phyloP scores from a whole-genome alignment of 2,888 invertebrate genomes.

The Cepaea hortensis region DNA sequence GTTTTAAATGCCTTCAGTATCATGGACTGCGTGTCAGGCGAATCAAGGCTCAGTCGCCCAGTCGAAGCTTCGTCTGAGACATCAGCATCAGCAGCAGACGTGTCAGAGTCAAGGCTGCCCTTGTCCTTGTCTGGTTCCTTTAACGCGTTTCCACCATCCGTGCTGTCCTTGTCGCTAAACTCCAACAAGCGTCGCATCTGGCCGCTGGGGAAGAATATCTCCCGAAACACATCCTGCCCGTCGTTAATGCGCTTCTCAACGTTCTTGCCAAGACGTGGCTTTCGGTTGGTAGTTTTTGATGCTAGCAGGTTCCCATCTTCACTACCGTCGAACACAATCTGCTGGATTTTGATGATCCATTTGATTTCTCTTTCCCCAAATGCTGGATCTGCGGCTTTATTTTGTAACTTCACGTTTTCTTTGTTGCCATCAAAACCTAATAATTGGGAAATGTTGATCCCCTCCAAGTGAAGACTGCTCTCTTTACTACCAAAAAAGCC shows the following conservation, averaged over 20 bases:
- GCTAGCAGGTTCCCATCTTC: not conserved
- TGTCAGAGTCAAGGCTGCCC: not conserved
- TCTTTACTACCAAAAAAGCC: too few species aligned
- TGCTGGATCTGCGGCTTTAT: not conserved
- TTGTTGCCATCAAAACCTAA: not conserved
- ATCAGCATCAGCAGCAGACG: not conserved
- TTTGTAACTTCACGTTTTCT: not conserved
- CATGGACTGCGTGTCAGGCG: not conserved
- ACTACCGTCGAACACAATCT: not conserved
- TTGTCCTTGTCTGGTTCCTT: not conserved
- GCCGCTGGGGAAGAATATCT: not conserved
- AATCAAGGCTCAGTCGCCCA: not conserved
- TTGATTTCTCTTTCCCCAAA: not conserved
- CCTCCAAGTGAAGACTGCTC: too few species aligned
- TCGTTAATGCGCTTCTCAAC: too few species aligned
- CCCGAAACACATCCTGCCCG: too few species aligned
- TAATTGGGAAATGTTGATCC: not conserved
- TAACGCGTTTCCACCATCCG: not conserved
- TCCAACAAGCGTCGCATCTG: not conserved
- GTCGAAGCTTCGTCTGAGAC: too few species aligned
- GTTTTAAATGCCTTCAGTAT: not conserved
- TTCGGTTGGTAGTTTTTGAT: not conserved
- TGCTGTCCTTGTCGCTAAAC: not conserved
- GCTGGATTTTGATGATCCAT: slow-evolving; percentile 11
- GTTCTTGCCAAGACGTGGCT: too few species aligned